A percentile compares a stretch with the other conserved stretches of the same genome.
These are phyloP conservation scores for Cephus runcator DNA, from an alignment of 2,888 invertebrate genomes.

Conservation along the genomic window DNA sequence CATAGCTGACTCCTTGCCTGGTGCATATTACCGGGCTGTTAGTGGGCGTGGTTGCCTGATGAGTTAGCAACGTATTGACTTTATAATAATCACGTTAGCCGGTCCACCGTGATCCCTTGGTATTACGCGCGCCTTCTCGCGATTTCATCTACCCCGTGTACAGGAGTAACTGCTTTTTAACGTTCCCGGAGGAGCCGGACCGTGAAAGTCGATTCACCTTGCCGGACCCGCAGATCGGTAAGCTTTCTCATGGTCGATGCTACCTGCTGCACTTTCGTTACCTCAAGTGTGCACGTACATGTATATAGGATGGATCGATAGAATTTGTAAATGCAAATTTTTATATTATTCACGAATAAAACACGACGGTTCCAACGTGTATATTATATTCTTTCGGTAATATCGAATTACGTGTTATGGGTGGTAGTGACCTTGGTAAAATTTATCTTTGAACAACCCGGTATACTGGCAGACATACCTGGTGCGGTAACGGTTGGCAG, in stretches of 20 bases:
- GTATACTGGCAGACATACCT: slow-evolving; percentile 37
- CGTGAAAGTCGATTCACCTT: too few species aligned
- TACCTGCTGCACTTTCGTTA: too few species aligned
- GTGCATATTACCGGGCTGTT: slow-evolving; percentile 65
- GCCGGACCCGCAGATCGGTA: neutral
- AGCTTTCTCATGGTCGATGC: neutral
- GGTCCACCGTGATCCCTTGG: slow-evolving; percentile 52
- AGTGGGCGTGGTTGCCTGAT: slow-evolving; percentile 65
- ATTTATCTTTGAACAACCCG: slow-evolving; percentile 38
- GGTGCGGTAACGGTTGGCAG: slow-evolving; percentile 54
- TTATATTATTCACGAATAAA: too few species aligned
- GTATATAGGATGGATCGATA: too few species aligned
- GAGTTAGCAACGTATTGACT: slow-evolving; percentile 66
- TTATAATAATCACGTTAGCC: slow-evolving; percentile 65
- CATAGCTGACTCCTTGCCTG: slow-evolving; percentile 62
- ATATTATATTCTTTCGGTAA: too few species aligned
- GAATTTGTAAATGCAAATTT: too few species aligned
- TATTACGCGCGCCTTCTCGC: slow-evolving; percentile 52
- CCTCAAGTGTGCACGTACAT: too few species aligned
- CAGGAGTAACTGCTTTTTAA: slow-evolving; percentile 1
- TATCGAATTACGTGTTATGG: too few species aligned
- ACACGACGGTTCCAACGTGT: too few species aligned
- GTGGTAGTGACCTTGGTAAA: too few species aligned
- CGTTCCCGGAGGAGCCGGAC: too few species aligned
- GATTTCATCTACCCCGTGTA: slow-evolving; percentile 52